Conservation (phyloP, 2,888 invertebrate genomes). For the Tachina grossa region DNA sequence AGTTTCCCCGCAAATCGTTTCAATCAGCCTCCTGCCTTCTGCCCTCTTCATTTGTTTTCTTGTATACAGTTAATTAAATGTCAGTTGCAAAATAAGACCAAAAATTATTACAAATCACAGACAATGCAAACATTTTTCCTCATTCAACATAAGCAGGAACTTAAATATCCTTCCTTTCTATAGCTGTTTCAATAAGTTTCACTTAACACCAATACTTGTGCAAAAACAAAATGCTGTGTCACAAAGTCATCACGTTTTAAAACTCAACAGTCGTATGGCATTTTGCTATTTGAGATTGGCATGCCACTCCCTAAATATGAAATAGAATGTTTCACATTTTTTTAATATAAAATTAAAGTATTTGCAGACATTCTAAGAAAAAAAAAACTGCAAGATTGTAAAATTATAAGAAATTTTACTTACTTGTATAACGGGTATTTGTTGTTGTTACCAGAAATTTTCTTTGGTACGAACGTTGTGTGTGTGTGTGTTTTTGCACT, state of each 20-base stretch:
- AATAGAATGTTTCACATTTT: conserved; percentile 46
- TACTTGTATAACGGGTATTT: conserved; percentile 47
- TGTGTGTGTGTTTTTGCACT: conserved; percentile 70
- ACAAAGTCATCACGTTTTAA: conserved; percentile 69
- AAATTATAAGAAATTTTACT: conserved; percentile 66
- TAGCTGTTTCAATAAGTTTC: conserved; percentile 3
- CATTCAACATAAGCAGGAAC: conserved; percentile 26
- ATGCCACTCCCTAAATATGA: conserved; percentile 65
- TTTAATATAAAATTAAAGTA: conserved; percentile 41
- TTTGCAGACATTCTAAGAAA: conserved; percentile 49
- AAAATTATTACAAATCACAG: conserved; percentile 74
- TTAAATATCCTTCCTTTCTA: conserved; percentile 30
- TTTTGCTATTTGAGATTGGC: conserved; percentile 13
- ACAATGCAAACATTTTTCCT: conserved; percentile 21
- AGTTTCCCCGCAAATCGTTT: conserved; percentile 6
- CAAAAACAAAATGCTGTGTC: conserved; percentile 71
- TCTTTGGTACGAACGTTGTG: conserved; percentile 21
- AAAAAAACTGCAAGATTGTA: conserved; percentile 7
- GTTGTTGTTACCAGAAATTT: conserved; percentile 14
- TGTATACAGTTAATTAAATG: conserved; percentile 74
- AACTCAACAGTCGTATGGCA: conserved; percentile 55
- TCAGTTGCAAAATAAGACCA: conserved; percentile 72
- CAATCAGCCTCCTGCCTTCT: not conserved
- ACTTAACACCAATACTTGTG: conserved; percentile 21
- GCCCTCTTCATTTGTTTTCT: not conserved